Percentiles rank a stretch among this genome's conserved stretches.
Conservation (phyloP, 1,140 invertebrate species). For the Gonioctena quinquepunctata region DNA sequence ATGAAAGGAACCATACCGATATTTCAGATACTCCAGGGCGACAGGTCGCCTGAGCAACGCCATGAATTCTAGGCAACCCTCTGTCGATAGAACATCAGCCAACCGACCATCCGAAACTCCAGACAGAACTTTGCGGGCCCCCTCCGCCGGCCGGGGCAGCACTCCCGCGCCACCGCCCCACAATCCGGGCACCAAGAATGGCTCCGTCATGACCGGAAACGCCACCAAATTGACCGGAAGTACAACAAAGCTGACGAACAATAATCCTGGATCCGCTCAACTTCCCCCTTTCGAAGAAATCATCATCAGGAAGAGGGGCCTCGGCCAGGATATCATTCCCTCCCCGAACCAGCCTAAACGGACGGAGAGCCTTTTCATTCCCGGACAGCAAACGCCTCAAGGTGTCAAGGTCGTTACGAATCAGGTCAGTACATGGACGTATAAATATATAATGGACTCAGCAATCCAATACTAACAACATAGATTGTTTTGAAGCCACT, state of each 20-base stretch:
- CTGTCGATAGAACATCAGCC: conserved; percentile 66
- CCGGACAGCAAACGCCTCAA: conserved; percentile 43
- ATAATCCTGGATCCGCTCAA: conserved; percentile 18
- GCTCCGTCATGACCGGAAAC: conserved; percentile 57
- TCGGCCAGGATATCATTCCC: conserved; percentile 86
- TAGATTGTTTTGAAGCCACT: too few relatives aligned
- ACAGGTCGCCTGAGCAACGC: conserved; percentile 57
- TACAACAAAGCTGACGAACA: conserved; percentile 42
- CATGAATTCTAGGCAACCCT: conserved; percentile 70
- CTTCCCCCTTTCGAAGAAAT: conserved; percentile 77
- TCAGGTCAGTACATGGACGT: neutral
- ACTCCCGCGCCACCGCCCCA: conserved; percentile 54
- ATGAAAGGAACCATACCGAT: too few relatives aligned
- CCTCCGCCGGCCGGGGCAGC: conserved; percentile 48
- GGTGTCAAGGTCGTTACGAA: conserved; percentile 34
- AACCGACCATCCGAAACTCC: conserved; percentile 53
- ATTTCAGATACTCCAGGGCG: conserved; percentile 65
- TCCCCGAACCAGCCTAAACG: conserved; percentile 83
- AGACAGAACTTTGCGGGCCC: conserved; percentile 55
- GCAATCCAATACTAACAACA: too few relatives aligned
- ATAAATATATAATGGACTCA: too few relatives aligned
- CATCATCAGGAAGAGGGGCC: conserved; percentile 73
- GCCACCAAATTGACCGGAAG: conserved; percentile 33
- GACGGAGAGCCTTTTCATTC: conserved; percentile 81
- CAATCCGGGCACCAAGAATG: conserved; percentile 49